Evolutionary conservation across 2,113 vertebrate species (phyloP).

Genomic region (Vimba vimba): DNA sequence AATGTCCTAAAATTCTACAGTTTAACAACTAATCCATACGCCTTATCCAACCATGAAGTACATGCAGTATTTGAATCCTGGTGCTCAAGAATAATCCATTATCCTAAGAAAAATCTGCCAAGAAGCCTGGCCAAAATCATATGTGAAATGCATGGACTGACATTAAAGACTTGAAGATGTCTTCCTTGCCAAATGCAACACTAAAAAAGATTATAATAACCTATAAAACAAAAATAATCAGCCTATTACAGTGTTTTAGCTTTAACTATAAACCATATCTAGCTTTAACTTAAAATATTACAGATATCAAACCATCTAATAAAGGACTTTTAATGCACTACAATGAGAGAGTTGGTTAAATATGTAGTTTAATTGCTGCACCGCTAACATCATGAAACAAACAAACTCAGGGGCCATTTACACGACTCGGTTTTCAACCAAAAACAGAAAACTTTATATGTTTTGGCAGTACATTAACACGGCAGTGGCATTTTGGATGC

Average conservation of each 20-base stretch:
- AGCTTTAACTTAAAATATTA: too few species aligned
- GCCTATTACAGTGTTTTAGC: background rate
- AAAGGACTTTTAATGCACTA: too few species aligned
- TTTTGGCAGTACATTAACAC: too few species aligned
- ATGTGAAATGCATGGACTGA: background rate
- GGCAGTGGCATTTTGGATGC: too few species aligned
- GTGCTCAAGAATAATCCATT: background rate
- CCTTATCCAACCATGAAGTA: background rate
- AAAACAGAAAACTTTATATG: too few species aligned
- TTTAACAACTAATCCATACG: background rate
- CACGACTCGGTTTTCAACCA: too few species aligned
- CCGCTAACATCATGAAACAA: too few species aligned
- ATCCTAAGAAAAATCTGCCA: background rate
- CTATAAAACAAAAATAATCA: background rate
- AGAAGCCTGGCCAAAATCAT: background rate
- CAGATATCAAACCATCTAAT: too few species aligned
- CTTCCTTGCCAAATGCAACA: background rate
- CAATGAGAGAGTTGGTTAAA: too few species aligned
- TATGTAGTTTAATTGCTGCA: too few species aligned
- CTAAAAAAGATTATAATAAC: background rate
- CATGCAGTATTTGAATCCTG: background rate
- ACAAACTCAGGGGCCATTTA: too few species aligned
- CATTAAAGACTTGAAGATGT: background rate
- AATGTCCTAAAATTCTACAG: background rate
- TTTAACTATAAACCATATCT: background rate